phyloP scores from a whole-genome alignment of 2,113 vertebrate genomes.

The Phasianus colchicus region DNA sequence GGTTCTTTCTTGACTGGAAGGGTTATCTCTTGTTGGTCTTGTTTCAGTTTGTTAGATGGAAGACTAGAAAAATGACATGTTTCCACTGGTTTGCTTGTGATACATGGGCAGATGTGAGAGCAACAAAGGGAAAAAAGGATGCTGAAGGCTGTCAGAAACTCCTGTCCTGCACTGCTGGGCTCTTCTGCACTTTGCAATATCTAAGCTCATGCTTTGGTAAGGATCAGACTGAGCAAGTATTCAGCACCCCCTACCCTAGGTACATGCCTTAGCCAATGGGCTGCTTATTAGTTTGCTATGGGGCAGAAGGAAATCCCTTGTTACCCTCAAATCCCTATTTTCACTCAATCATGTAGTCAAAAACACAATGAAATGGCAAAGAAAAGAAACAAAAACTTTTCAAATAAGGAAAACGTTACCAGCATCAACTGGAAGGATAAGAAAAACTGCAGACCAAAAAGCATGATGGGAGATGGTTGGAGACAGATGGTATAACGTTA shows the following conservation, averaged over 20 bases:
- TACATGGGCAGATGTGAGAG: neutral
- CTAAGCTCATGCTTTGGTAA: neutral
- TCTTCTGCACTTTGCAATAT: neutral
- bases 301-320: neutral
- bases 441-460: neutral
- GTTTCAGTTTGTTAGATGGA: neutral
- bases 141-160: neutral
- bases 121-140: neutral
- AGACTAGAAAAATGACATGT: neutral
- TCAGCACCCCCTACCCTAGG: neutral
- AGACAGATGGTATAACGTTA: neutral
- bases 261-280: no score
- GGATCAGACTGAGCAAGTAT: neutral
- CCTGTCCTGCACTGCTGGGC: neutral
- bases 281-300: neutral
- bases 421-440: neutral
- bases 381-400: neutral
- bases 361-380: neutral
- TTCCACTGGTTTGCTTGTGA: neutral
- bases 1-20: neutral
- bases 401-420: neutral
- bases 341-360: neutral
- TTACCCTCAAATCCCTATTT: neutral
- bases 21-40: neutral
- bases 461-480: neutral